These are phyloP conservation scores for Anas bernieri DNA, from an alignment of 2,797 vertebrate genomes.

Conservation along the genomic window DNA sequence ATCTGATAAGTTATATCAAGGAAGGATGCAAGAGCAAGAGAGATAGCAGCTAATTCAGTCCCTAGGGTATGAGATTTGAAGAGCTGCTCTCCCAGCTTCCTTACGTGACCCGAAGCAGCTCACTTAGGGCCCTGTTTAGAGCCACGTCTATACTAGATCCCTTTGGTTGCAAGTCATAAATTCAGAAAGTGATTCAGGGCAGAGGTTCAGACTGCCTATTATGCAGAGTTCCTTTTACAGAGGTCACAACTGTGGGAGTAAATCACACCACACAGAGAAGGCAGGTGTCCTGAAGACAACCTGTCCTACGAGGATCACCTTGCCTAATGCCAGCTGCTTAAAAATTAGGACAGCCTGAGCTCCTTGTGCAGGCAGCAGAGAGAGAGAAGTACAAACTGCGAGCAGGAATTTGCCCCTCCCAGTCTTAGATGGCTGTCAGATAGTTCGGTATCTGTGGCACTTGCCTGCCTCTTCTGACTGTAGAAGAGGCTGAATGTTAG, in stretches of 20 bases:
- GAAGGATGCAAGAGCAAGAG: slow-evolving; percentile 36
- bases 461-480: neutral
- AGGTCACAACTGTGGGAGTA: neutral
- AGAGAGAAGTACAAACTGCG: neutral
- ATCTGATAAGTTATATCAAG: slow-evolving; percentile 65
- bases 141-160: neutral
- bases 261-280: neutral
- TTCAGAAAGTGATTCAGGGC: neutral
- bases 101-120: slow-evolving; percentile 6
- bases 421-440: neutral
- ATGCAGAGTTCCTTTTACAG: neutral
- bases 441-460: neutral
- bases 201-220: neutral
- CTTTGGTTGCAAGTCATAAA: neutral
- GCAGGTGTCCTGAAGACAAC: neutral
- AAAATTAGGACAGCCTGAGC: neutral
- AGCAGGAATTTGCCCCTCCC: neutral
- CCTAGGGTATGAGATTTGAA: neutral
- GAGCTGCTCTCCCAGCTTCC: neutral
- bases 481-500: neutral
- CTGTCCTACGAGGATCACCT: neutral
- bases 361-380: neutral
- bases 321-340: neutral
- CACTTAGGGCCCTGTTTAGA: slow-evolving; percentile 18
- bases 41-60: slow-evolving; percentile 36